Percentiles rank a stretch among this genome's conserved stretches.
Conservation (phyloP, 35 echinoderm and acorn worm species). For the Ophioderma brevispina region DNA sequence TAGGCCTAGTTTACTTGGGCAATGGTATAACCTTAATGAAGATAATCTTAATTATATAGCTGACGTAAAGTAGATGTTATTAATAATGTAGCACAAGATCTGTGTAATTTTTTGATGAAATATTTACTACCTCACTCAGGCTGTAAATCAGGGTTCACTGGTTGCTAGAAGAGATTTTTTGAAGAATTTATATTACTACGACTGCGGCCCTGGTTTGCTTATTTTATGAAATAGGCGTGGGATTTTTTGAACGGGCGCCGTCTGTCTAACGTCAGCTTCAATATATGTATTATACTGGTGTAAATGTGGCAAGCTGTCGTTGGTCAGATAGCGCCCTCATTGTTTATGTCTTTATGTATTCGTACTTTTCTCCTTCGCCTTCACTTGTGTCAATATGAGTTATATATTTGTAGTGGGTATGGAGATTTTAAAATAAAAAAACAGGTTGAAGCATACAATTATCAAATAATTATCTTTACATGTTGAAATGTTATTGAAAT, state of each 20-base stretch:
- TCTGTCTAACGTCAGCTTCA: background rate
- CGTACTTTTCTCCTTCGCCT: conserved; percentile 8
- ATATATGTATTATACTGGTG: conserved; percentile 8
- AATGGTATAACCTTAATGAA: conserved; percentile 10
- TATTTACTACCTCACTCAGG: conserved; percentile 5
- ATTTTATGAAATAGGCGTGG: conserved; percentile 13
- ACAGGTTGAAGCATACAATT: background rate
- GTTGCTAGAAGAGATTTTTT: background rate
- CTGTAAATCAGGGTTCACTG: background rate
- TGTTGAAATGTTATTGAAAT: conserved; percentile 5
- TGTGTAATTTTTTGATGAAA: conserved; percentile 7
- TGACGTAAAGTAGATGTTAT: conserved; percentile 6
- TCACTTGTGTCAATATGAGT: conserved; percentile 8
- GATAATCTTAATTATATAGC: conserved; percentile 15
- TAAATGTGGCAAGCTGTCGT: background rate
- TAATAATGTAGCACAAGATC: background rate
- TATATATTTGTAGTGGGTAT: conserved; percentile 14
- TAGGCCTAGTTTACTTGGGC: background rate
- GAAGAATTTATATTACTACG: conserved; percentile 15
- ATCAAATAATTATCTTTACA: background rate
- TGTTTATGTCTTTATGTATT: conserved; percentile 11
- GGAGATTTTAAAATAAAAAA: background rate
- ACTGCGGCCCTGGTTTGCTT: background rate
- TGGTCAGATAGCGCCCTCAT: background rate
- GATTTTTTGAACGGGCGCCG: background rate